A percentile compares a stretch with the other conserved stretches of the same genome.
Conservation (phyloP, 2,797 vertebrate genomes). For the Semaprochilodus insignis region DNA sequence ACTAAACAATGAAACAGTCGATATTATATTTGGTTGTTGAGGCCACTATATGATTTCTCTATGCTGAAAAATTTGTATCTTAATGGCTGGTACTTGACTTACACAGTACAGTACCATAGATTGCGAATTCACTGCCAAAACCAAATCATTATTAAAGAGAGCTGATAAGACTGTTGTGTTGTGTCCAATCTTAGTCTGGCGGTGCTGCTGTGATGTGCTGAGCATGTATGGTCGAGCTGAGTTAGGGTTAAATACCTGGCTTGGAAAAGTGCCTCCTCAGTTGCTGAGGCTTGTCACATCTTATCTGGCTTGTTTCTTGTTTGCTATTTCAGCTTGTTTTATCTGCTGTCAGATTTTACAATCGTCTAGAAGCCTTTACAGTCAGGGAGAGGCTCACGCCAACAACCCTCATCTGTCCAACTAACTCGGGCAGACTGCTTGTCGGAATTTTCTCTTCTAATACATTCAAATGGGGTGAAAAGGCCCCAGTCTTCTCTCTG, state of each 20-base stretch:
- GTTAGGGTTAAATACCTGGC: constrained; percentile 20
- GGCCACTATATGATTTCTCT: too few species aligned
- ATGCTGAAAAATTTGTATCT: too few species aligned
- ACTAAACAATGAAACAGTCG: too few species aligned
- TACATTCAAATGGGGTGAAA: constrained; percentile 49
- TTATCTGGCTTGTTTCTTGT: constrained; percentile 40
- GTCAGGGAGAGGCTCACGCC: constrained; percentile 32
- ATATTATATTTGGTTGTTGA: too few species aligned
- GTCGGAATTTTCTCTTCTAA: constrained; percentile 45
- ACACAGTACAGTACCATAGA: background rate
- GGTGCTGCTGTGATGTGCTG: background rate
- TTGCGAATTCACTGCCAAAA: background rate
- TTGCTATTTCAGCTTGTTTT: constrained; percentile 52
- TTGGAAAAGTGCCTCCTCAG: constrained; percentile 31
- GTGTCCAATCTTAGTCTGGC: background rate
- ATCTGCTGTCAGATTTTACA: constrained; percentile 54
- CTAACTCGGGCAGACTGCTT: constrained; percentile 45
- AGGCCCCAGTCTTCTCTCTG: constrained; percentile 34
- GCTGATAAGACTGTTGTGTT: too few species aligned
- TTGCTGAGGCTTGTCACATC: constrained; percentile 42
- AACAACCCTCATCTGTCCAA: constrained; percentile 42
- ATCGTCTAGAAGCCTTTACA: constrained; percentile 32
- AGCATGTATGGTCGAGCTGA: constrained; percentile 10
- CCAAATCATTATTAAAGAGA: background rate
- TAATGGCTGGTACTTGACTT: too few species aligned